Percentiles rank a stretch among this genome's conserved stretches.
These are phyloP conservation scores for Leucopsar rothschildi DNA, from an alignment of 2,113 vertebrate species.

Conservation along the genomic window DNA sequence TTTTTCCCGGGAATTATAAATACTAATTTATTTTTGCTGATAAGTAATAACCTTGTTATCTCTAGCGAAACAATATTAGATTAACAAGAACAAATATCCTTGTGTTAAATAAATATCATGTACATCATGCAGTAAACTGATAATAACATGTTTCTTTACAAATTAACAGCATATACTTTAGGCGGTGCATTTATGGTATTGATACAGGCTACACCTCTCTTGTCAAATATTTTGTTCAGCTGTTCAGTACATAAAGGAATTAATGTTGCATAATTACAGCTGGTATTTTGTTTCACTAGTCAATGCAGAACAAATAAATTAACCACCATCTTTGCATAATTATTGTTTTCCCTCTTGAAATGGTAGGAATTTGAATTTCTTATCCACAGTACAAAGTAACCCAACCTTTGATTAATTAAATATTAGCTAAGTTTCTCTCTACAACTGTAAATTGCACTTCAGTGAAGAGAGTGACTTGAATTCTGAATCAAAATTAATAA, in stretches of 20 bases:
- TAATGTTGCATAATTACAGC: neutral
- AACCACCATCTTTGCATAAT: neutral
- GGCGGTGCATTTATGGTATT: neutral
- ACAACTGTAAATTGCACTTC: neutral
- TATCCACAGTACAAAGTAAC: neutral
- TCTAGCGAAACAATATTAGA: neutral
- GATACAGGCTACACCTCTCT: neutral
- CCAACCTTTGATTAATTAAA: neutral
- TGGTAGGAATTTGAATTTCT: neutral
- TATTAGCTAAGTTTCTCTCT: neutral
- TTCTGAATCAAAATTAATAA: neutral
- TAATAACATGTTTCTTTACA: neutral
- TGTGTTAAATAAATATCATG: neutral
- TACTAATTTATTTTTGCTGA: neutral
- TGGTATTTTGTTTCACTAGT: neutral
- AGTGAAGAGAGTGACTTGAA: neutral
- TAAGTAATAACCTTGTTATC: neutral
- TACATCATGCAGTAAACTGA: neutral
- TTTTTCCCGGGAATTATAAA: neutral
- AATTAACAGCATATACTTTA: neutral
- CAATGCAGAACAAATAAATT: conserved; percentile 2
- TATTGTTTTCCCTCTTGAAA: conserved; percentile 6
- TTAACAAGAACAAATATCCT: neutral
- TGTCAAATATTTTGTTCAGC: neutral
- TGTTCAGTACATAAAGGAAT: neutral